Evolutionary conservation across 2,888 invertebrate genomes (phyloP).

Genomic region (Harpalus rufipes): DNA sequence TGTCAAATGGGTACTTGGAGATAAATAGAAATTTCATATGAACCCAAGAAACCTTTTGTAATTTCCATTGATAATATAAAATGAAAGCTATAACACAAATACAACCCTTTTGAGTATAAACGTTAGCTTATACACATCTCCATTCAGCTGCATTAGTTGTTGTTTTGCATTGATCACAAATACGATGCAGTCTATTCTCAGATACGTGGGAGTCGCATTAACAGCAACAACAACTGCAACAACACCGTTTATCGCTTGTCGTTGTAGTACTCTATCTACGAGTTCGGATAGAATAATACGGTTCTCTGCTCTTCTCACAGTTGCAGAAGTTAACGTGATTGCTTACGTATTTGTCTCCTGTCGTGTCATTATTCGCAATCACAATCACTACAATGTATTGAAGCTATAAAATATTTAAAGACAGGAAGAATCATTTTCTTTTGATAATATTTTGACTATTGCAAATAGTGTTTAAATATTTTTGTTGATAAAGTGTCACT

Average conservation of each 20-base stretch:
- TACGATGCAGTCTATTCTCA: neutral
- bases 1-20: no score
- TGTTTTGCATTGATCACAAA: neutral
- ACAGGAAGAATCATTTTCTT: no score
- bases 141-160: neutral
- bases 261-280: neutral
- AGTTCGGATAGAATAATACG: neutral
- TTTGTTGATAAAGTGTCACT: no score
- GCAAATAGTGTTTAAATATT: no score
- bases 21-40: no score
- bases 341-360: neutral
- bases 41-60: no score
- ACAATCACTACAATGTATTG: neutral
- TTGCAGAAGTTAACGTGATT: neutral
- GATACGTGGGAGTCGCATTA: neutral
- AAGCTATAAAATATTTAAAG: no score
- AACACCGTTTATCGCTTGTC: neutral
- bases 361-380: neutral
- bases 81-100: no score
- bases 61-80: no score
- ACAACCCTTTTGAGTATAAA: no score
- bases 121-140: neutral
- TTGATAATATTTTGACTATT: no score
- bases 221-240: neutral
- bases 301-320: neutral